A percentile compares a stretch with the other conserved stretches of the same genome.
Evolutionary conservation across 2,113 vertebrate genomes (phyloP).

Genomic region (Zeus faber): DNA sequence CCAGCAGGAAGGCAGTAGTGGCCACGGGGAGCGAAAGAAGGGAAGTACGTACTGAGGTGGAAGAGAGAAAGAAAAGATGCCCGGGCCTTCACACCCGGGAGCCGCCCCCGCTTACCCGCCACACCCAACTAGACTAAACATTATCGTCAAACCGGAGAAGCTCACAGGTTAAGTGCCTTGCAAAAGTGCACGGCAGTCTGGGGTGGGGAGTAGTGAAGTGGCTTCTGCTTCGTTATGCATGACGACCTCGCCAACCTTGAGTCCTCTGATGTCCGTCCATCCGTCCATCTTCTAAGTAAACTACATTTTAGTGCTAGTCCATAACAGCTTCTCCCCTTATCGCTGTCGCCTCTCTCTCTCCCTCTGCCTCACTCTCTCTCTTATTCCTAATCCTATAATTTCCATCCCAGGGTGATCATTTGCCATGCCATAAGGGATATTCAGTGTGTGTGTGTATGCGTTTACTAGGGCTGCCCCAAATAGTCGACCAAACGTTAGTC

Average conservation of each 20-base stretch:
- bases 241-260: constrained; percentile 32
- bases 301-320: too few species aligned
- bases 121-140: too few species aligned
- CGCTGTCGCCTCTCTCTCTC: constrained; percentile 20
- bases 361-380: neutral
- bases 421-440: constrained; percentile 32
- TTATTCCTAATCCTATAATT: constrained; percentile 35
- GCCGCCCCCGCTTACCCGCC: too few species aligned
- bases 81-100: too few species aligned
- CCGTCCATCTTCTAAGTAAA: too few species aligned
- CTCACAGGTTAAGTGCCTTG: neutral
- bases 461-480: neutral
- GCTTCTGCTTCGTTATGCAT: constrained; percentile 32
- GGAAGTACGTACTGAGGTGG: too few species aligned
- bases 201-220: too few species aligned
- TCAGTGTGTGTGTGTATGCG: constrained; percentile 1
- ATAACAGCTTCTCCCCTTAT: constrained; percentile 7
- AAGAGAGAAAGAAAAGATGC: too few species aligned
- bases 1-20: neutral
- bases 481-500: too few species aligned
- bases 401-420: constrained; percentile 57
- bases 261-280: too few species aligned
- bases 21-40: too few species aligned
- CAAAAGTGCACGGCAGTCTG: neutral
- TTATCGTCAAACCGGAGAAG: too few species aligned